Evolutionary conservation across 2,888 invertebrate genomes (phyloP).

Genomic region (Sicus ferrugineus): DNA sequence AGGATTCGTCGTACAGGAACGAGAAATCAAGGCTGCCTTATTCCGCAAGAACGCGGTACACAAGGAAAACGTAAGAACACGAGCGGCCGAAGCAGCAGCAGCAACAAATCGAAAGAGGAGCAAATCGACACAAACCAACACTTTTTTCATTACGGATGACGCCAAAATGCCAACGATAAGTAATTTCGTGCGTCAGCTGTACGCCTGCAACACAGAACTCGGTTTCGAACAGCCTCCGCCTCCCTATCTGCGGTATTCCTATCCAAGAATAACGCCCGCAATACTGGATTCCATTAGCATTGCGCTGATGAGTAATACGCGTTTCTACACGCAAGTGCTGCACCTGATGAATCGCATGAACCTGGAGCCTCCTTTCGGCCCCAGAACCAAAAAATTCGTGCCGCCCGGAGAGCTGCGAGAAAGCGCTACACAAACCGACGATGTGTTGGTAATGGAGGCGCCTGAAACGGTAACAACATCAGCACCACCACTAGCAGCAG

Average conservation of each 20-base stretch:
- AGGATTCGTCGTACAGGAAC: slow-evolving; percentile 35
- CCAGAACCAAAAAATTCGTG: slow-evolving; percentile 43
- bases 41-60: slow-evolving; percentile 38
- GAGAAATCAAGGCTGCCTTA: slow-evolving; percentile 26
- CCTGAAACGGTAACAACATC: background rate
- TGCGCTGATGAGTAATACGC: slow-evolving; percentile 76
- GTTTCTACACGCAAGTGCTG: slow-evolving; percentile 84
- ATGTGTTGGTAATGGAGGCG: background rate
- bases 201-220: slow-evolving; percentile 69
- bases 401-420: slow-evolving; percentile 35
- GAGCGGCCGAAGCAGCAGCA: background rate
- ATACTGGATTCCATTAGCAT: slow-evolving; percentile 81
- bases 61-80: background rate
- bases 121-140: slow-evolving; percentile 18
- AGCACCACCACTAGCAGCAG: background rate
- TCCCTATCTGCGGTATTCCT: slow-evolving; percentile 78
- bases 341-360: slow-evolving; percentile 97
- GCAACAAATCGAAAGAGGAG: background rate
- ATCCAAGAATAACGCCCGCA: slow-evolving; percentile 77
- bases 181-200: slow-evolving; percentile 68
- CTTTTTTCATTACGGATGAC: background rate
- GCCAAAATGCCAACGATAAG: slow-evolving; percentile 65
- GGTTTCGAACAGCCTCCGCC: slow-evolving; percentile 80
- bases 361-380: slow-evolving; percentile 81
- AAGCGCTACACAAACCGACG: slow-evolving; percentile 53